Evolutionary conservation across 2,113 vertebrate species (phyloP), one percentile per base, ranked within the genome.

Genomic region (Pelmatolapia mariae): DNA sequence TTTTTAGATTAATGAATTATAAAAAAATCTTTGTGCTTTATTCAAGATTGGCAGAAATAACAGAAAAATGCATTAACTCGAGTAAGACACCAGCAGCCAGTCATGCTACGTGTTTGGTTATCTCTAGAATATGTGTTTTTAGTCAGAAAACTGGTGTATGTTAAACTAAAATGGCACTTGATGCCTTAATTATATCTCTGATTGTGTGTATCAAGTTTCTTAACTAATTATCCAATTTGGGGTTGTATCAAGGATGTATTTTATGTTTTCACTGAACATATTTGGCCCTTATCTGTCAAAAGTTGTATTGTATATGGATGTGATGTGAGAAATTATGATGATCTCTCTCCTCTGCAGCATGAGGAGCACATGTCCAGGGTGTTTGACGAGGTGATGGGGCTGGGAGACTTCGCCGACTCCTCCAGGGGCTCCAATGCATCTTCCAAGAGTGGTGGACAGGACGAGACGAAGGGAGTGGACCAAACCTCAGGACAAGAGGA

Each of bases 361-460:
- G 93, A 96, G 11, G 57, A 93, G 87, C 94, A 57, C 16, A 86
- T 95, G 71, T 95, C 94, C 43, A 91, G 92, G 84, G 89, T 94
- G 5, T 96, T 96, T 80, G 95, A 96, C 18, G 93, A 95, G 85
- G 95, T 95, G 56, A 95, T 95, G 94, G 95, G 95, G 2, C 85
- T 96, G 43, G 94, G 95, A 80, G 80, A 94, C 18, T 95, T 94
- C 6, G 94, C 94, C 0, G 94, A 96, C 45, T 93, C 92, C 38
- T 93, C 95, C 29, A 86, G 85, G 19, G 91, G 93, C 40, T 96
- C 94, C n/a, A 89, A 84, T 22, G 57, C 82, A 13, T 95, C 95
- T 5, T 93, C 93, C 10, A 93, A 73, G 81, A 95, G 95, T 12
- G 90, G 88, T 12, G 91, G 83, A 40, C 92, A 68, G 31, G 85